Evolutionary conservation across 2,888 invertebrate species (phyloP).

Genomic region (Hyles lineata): DNA sequence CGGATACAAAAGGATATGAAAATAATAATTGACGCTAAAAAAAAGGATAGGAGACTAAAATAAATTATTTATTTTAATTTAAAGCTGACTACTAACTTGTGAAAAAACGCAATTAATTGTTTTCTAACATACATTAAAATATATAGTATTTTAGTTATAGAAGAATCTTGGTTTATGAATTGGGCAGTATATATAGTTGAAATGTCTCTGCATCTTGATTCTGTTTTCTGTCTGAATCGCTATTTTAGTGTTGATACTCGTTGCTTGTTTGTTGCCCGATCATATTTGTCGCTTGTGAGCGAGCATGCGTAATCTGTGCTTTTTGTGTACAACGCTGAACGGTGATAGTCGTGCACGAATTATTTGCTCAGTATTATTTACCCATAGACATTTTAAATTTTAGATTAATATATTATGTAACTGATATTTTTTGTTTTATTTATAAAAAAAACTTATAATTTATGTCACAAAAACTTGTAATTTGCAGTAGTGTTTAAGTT

Average conservation of each 20-base stretch:
- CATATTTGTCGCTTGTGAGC: conserved; percentile 2
- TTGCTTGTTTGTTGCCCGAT: conserved; percentile 8
- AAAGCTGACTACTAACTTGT: too few species aligned
- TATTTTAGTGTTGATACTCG: conserved; percentile 4
- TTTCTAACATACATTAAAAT: not conserved
- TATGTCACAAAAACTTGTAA: too few species aligned
- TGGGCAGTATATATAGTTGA: not conserved
- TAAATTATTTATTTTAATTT: too few species aligned
- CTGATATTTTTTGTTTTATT: too few species aligned
- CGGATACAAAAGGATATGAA: too few species aligned
- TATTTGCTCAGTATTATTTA: not conserved
- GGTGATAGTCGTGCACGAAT: not conserved
- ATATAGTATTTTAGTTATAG: not conserved
- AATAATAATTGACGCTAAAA: too few species aligned
- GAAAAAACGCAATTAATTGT: too few species aligned
- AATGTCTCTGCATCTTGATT: not conserved
- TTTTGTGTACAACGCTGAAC: conserved; percentile 4
- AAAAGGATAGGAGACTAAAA: too few species aligned
- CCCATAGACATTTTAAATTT: not conserved
- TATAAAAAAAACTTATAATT: too few species aligned
- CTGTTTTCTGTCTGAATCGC: not conserved
- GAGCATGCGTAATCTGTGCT: conserved; percentile 27
- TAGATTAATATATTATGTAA: too few species aligned
- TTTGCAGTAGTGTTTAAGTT: not conserved
- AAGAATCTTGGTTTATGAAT: too few species aligned